phyloP scores from a whole-genome alignment of 2,888 invertebrate species.

The Pandemis heparana region DNA sequence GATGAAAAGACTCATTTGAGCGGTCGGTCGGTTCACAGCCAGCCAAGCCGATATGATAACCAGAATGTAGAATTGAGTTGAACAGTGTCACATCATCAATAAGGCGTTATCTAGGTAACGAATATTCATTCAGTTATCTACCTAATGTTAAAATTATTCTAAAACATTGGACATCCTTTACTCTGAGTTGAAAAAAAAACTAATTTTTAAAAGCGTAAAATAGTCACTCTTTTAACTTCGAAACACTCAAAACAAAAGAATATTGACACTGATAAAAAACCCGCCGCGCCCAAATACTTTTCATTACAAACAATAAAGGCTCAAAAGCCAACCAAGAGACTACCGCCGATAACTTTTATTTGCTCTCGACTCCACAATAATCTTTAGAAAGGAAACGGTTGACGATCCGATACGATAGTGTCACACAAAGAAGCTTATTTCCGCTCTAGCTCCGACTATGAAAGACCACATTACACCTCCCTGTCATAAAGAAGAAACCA shows the following conservation, averaged over 20 bases:
- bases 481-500: conserved; percentile 46
- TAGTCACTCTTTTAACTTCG: background rate
- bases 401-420: conserved; percentile 79
- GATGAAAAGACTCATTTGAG: too few species aligned
- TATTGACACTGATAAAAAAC: conserved; percentile 29
- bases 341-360: conserved; percentile 75
- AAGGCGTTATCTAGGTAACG: too few species aligned
- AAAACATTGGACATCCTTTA: too few species aligned
- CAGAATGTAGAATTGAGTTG: too few species aligned
- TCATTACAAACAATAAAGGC: conserved; percentile 43
- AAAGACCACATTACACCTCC: conserved; percentile 65
- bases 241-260: conserved; percentile 10
- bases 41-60: too few species aligned
- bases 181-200: too few species aligned
- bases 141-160: too few species aligned
- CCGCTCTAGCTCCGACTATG: conserved; percentile 74
- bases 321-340: conserved; percentile 44
- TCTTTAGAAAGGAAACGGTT: conserved; percentile 82
- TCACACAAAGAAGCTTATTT: conserved; percentile 84
- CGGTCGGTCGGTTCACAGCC: too few species aligned
- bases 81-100: too few species aligned
- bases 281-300: conserved; percentile 17
- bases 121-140: too few species aligned
- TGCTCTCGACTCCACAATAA: conserved; percentile 81
- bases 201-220: too few species aligned